A percentile compares a stretch with the other conserved stretches of the same genome.
Evolutionary conservation across 2,797 vertebrate genomes (phyloP).

Genomic region (Rhinophrynus dorsalis): DNA sequence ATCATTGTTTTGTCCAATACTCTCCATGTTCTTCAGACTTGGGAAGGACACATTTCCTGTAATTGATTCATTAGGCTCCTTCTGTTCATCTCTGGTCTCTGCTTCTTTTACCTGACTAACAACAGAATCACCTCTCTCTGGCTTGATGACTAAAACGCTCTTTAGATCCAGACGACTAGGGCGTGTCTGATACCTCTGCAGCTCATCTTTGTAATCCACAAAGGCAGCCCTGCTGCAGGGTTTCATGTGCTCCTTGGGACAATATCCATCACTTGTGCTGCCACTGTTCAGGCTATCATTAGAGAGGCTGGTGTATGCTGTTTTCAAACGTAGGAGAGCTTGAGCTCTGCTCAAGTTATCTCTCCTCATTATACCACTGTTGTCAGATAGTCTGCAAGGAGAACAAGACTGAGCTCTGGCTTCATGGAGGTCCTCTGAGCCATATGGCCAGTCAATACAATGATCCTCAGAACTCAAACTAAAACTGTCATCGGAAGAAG

Average conservation of each 20-base stretch:
- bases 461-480: conserved; percentile 96
- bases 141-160: conserved; percentile 66
- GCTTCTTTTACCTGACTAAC: conserved; percentile 61
- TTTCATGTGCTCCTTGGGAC: conserved; percentile 81
- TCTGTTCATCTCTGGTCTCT: conserved; percentile 60
- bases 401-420: conserved; percentile 88
- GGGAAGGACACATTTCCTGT: conserved; percentile 58
- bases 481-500: conserved; percentile 94
- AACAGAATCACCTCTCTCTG: conserved; percentile 54
- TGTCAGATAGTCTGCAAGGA: conserved; percentile 81
- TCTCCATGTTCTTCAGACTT: conserved; percentile 59
- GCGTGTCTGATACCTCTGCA: conserved; percentile 69
- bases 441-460: conserved; percentile 86
- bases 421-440: conserved; percentile 80
- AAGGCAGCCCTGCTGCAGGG: conserved; percentile 69
- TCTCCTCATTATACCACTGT: conserved; percentile 70
- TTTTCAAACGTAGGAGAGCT: conserved; percentile 84
- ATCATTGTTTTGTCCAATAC: conserved; percentile 65
- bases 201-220: conserved; percentile 61
- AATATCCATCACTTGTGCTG: conserved; percentile 90
- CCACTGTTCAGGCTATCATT: conserved; percentile 94
- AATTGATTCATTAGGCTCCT: conserved; percentile 56
- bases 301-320: conserved; percentile 83
- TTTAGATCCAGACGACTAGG: conserved; percentile 91
- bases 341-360: conserved; percentile 79